These are phyloP conservation scores for Porites lutea DNA, from an alignment of 64 coral and sea anemone species.

Conservation along the genomic window DNA sequence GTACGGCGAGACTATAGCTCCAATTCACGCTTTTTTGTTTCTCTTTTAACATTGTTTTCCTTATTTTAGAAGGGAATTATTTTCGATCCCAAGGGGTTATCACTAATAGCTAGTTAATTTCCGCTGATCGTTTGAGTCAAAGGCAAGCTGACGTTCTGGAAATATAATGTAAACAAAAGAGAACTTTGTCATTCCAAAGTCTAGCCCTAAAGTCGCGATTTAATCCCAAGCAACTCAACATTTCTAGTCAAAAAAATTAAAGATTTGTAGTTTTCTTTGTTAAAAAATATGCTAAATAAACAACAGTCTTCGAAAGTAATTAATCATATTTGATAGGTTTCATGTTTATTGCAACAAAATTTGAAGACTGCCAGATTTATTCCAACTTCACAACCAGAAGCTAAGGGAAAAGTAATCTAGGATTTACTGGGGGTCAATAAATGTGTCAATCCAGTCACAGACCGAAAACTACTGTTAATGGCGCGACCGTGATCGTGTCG, in stretches of 20 bases:
- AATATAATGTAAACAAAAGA: conserved; percentile 5
- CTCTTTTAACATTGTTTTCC: conserved; percentile 13
- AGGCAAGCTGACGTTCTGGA: not conserved
- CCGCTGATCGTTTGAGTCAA: not conserved
- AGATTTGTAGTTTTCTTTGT: not conserved
- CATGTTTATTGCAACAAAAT: no score
- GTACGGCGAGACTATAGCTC: not conserved
- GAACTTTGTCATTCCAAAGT: not conserved
- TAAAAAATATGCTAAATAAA: not conserved
- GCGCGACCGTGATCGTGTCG: no score
- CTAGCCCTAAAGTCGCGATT: not conserved
- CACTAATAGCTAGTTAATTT: conserved; percentile 8
- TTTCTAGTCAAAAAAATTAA: not conserved
- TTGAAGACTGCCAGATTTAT: no score
- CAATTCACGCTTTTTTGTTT: not conserved
- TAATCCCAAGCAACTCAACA: not conserved
- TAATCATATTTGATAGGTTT: no score
- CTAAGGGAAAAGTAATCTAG: not conserved
- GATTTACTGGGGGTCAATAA: not conserved
- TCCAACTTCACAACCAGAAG: no score
- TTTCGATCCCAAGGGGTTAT: not conserved
- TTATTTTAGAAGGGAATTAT: not conserved
- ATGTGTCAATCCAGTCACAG: not conserved
- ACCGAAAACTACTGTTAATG: no score
- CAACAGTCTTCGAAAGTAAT: no score